These are phyloP conservation scores for Eupleurogrammus muticus DNA, from an alignment of 2,797 vertebrate species.

Conservation along the genomic window DNA sequence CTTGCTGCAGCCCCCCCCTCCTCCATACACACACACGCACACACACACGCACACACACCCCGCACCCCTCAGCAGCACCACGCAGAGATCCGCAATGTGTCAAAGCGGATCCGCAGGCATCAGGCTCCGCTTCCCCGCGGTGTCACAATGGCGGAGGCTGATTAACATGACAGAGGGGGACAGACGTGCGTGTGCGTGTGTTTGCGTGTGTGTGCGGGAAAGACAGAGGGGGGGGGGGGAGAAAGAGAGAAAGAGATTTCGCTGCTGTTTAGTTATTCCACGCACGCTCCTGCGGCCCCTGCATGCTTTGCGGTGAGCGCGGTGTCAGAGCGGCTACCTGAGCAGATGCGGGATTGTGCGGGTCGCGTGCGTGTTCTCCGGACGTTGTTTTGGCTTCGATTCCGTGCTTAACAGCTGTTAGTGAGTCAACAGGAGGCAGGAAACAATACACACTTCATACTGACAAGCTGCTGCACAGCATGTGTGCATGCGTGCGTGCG, in stretches of 20 bases:
- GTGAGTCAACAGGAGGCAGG: slow-evolving; percentile 58
- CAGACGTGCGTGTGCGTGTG: neutral
- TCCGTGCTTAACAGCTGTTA: slow-evolving; percentile 66
- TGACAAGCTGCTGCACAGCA: neutral
- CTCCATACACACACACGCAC: neutral
- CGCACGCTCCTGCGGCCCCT: slow-evolving; percentile 28
- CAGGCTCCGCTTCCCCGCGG: slow-evolving; percentile 44
- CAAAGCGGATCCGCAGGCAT: slow-evolving; percentile 60
- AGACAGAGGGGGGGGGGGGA: neutral
- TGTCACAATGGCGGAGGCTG: slow-evolving; percentile 48
- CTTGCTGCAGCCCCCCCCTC: slow-evolving; percentile 28
- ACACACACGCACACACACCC: too few species aligned
- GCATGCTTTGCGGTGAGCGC: slow-evolving; percentile 15
- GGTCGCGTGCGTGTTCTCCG: slow-evolving; percentile 11
- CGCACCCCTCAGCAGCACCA: slow-evolving; percentile 46
- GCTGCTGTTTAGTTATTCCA: slow-evolving; percentile 42
- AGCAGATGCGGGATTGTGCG: neutral
- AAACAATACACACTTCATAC: neutral
- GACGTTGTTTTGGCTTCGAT: slow-evolving; percentile 27
- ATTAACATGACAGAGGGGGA: slow-evolving; percentile 41
- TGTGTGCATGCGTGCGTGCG: too few species aligned
- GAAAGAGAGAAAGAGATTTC: neutral
- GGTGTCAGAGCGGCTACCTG: slow-evolving; percentile 13
- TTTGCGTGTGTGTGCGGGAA: too few species aligned
- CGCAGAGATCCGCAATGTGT: slow-evolving; percentile 67